Base-by-base conservation (phyloP, 2,888 invertebrate genomes). In the Branchinecta sandiegonensis region DNA sequence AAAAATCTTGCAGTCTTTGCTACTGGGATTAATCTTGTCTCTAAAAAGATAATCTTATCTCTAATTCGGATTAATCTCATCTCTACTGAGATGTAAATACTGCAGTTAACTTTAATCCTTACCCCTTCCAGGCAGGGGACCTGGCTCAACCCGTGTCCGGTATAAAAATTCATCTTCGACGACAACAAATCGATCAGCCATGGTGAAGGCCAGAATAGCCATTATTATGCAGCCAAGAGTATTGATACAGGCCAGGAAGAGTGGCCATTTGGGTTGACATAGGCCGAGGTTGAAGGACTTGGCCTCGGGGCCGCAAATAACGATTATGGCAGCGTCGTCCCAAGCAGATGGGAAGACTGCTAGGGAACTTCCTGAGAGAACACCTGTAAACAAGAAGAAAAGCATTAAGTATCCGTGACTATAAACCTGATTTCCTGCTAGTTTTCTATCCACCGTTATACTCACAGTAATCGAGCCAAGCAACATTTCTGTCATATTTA, bases 221-320 rank as follows among this genome's bases (percentile, higher is more conserved):
- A 17, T 56, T 17, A 56, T 17, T 8, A 56, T 14, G 17, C 14
- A 14, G 17, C 14, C 56, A n/a, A 56, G 56, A 17, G 56, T 56
- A 10, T 56, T 56, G 14, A 56, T 56, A 10, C 56, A 56, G 17
- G 56, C 56, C 56, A 56, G 56, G 17, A 56, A 56, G 17, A 56
- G 17, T 8, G 56, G 56, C 56, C 56, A 56, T 17, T 56, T 56
- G 1, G 17, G 8, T 10, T 56, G 14, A 10, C 56, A 56, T 10
- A 17, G 17, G 8, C 56, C 56, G 9, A 56, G 56, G 14, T 10
- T 56, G 17, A 14, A 56, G n/a, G 56, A n/a, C 17, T 17, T 56
- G n/a, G 56, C n/a, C n/a, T 56, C 56, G 9, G 56, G 56, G 10
- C 56, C 56, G 17, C 56, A 56, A 10, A 56, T 56, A n/a, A 56